Base-by-base conservation (phyloP, 2,888 invertebrate genomes). In the Amphipyra tragopoginis region DNA sequence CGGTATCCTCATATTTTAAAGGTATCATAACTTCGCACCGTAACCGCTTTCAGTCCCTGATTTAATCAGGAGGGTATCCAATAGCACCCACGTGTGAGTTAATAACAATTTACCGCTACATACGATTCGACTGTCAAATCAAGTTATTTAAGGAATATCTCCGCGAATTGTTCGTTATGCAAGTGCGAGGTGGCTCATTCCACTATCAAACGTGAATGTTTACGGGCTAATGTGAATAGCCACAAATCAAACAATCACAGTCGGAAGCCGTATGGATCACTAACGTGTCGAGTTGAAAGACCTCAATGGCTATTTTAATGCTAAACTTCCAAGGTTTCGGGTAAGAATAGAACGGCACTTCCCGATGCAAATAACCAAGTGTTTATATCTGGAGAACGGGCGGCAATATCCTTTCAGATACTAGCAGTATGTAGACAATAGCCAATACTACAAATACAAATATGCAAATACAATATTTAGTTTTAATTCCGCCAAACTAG, bases 271-370 rank as follows among this genome's bases (percentile, higher is more conserved):
- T 47, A 47, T 48, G 14, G 26, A 64, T 14, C 13, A 52, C 9
- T 42, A 72, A 43, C 38, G 38, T 53, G 15, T 15, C 2, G 72
- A 69, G 69, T 72, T 69, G 60, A 69, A 69, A 69, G 72, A 69
- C 67, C 69, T 60, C 38, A 66, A 43, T 60, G 29, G 21, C 42
- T 60, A 59, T 48, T 64, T 48, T 50, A 33, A 48, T 47, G 42
- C 47, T 43, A 15, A 54, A 60, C 34, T 33, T 33, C 67, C 60
- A 69, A 69, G 69, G 72, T 60, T 67, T 66, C 49, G 38, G 53
- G 60, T 54, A 60, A 72, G 66, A 72, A 72, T 69, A 69, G 69
- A 66, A 39, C 42, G 67, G 9, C 44, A 66, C 66, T 69, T 72
- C 45, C 72, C 67, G 36, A 59, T 72, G 53, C 60, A 60, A 72